phyloP scores from a whole-genome alignment of 2,888 invertebrate genomes.

The Meandrusa payeni region DNA sequence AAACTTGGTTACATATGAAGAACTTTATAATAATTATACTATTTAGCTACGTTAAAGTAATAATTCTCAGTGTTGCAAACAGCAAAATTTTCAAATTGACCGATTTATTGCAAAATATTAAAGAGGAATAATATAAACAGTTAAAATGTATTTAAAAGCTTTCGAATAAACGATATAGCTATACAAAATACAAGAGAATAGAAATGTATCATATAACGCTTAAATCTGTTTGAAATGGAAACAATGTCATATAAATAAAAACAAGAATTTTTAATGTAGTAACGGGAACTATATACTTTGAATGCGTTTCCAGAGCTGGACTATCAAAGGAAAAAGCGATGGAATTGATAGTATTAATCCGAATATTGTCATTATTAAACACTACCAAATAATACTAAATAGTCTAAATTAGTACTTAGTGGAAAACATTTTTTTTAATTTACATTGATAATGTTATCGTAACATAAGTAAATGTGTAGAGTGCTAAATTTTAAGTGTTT shows the following conservation, averaged over 20 bases:
- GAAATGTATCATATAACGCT: constrained; percentile 2
- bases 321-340: constrained; percentile 13
- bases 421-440: constrained; percentile 31
- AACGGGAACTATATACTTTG: too few species aligned
- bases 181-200: constrained; percentile 10
- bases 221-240: constrained; percentile 6
- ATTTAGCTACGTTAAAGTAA: constrained; percentile 22
- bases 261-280: not conserved
- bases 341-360: constrained; percentile 16
- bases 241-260: constrained; percentile 11
- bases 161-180: constrained; percentile 9
- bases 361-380: constrained; percentile 20
- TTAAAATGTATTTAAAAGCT: constrained; percentile 15
- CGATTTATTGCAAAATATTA: constrained; percentile 30
- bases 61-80: constrained; percentile 21
- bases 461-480: constrained; percentile 51
- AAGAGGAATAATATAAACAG: constrained; percentile 18
- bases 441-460: constrained; percentile 45
- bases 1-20: constrained; percentile 37
- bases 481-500: constrained; percentile 42
- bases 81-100: constrained; percentile 30
- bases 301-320: constrained; percentile 6
- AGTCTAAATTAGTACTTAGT: constrained; percentile 22
- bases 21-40: constrained; percentile 24
- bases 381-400: constrained; percentile 22